Base-by-base conservation (phyloP, 2,888 invertebrate genomes). In the Cheiracanthium punctorium region DNA sequence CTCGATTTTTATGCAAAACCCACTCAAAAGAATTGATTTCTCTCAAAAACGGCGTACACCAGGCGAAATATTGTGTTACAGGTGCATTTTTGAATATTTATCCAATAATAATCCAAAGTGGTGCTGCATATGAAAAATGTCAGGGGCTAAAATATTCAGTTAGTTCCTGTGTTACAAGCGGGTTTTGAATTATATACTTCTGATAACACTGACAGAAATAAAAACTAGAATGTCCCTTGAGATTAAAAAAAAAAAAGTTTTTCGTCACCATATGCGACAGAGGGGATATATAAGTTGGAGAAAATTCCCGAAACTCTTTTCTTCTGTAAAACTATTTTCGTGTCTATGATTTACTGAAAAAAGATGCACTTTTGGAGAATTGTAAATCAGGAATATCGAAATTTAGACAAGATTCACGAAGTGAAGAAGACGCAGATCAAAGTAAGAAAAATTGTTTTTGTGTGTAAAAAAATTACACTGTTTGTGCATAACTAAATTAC, bases 1-100 rank as follows among this genome's bases (percentile, higher is more conserved):
- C 80, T 80, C 73, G 32, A 80, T 80, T 80, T 80, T 65, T 80
- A 73, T 79, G 77, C 77, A 70, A 79, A 77, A 79, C 33, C 52
- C 52, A 37, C 28, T 67, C 52, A 52, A 76, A 79, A 79, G 67
- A 79, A 79, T 70, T 41, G 70, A 70, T 79, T 79, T 79, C 69
- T 20, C 67, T 79, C 28, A 43, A n/a, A 79, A 70, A 79, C 20
- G 58, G 7, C 24, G 58, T 58, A 58, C 12, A 58, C 70, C 4
- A 79, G 8, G 71, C 14, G 58, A 80, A 80, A 80, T 71, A 72
- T 41, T 72, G 70, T 28, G 79, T 79, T 79, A 48, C 58, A 67
- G 12, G 58, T 28, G 24, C 32, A 52, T 32, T 48, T 71, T 41
- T 80, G 80, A 80, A 80, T 72, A 80, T 80, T 71, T 80, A 72